Base-by-base conservation (phyloP, 2,797 vertebrate genomes). In the Bryconaethiops microstoma region DNA sequence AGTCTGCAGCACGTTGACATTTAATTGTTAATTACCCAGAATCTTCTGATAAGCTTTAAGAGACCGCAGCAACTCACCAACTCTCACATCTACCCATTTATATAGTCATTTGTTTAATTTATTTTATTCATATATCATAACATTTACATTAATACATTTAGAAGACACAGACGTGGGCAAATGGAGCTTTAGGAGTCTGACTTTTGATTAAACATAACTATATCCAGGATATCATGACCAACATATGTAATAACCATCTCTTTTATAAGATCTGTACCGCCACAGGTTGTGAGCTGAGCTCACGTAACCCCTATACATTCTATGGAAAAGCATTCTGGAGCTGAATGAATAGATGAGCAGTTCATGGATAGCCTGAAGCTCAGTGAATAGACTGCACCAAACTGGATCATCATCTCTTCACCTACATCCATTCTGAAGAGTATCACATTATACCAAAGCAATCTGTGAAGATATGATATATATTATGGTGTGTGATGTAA, bases 201-300 rank as follows among this genome's bases (percentile, higher is more conserved):
- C 29, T 29, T 29, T 29, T 29, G 29, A 29, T 29, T 1, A 29
- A n/a, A n/a, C n/a, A n/a, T n/a, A 17, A 17, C 52, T 16, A 55
- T 77, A 68, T 19, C 29, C 64, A 21, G 16, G 63, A 21, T 69
- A 45, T 59, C 45, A 69, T 69, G 39, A 68, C 52, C 35, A 45
- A 25, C 5, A 68, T 59, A 45, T 45, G 13, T 68, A 59, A 48
- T 70, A 45, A 60, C 29, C 23, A 60, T 78, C 29, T 70, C 57
- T n/a, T 23, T 59, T 48, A 68, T 52, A 77, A 55, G 12, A 77
- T 42, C 50, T 57, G 7, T 48, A 77, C 45, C 25, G 9, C 59
- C 21, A 35, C 7, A 71, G 0, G 35, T 35, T 29, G 14, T 65
- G 39, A 65, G 6, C 16, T 40, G 25, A 63, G 13, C 60, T 35